Evolutionary conservation across 2,113 vertebrate genomes (phyloP), one percentile per base, ranked within the genome.

Genomic region (Tyrannus savana): DNA sequence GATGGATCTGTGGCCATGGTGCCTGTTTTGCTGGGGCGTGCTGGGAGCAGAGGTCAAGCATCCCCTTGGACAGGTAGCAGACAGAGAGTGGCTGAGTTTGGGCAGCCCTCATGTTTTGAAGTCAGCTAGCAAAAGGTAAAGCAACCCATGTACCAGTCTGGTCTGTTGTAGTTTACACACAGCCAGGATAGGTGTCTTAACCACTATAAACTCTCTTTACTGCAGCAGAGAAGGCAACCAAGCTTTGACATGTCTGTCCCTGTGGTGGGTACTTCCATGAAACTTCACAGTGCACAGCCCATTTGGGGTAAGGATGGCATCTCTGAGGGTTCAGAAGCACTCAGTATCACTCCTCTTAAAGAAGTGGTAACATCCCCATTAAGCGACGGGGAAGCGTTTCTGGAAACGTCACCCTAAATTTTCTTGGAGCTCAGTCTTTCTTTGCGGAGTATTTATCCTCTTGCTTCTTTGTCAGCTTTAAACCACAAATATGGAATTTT

Each of bases 11-110:
- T 8, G 16, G 37, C 46, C 14, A 6, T 18, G 27, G 49, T 67
- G 18, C 7, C 44, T 0, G 0, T 53, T 53, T n/a, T 79, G 41
- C 39, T 79, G 74, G 30, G 69, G 37, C 0, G 1, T 2, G 0
- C 35, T 84, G 35, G 67, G 56, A 86, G 30, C 67, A 79, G 58
- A 72, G 67, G 52, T 53, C 24, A 12, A 37, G 31, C 4, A 2
- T n/a, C 18, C 19, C 12, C 37, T 56, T 2, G 3, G 27, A 58
- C 2, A 5, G 6, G 10, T n/a, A 49, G 44, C 9, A 13, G 44
- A 53, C 44, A 66, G 9, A 68, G 30, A 4, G 1, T 3, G 1
- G 8, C 37, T 12, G 4, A 16, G 30, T 74, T 30, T 11, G 2
- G 19, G 18, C 35, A 69, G 39, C 33, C 2, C 1, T 2, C 1